Percentiles rank a stretch among this genome's conserved stretches.
phyloP scores from a whole-genome alignment of 2,888 invertebrate species.

The Drosophila acutilabella region DNA sequence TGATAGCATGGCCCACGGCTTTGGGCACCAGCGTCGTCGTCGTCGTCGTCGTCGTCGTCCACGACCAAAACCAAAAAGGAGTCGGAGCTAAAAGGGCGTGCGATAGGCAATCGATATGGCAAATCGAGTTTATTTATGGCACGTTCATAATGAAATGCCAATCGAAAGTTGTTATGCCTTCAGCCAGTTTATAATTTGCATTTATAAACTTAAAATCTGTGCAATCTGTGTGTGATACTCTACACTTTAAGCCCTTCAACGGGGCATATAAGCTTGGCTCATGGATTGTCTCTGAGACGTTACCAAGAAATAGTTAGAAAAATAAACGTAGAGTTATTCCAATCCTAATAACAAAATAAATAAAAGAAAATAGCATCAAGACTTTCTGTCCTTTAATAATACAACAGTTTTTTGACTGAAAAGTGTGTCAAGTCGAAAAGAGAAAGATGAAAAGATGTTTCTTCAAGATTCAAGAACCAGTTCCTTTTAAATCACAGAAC shows the following conservation, averaged over 20 bases:
- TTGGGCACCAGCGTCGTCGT: conserved; percentile 1
- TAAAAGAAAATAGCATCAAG: no score
- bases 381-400: no score
- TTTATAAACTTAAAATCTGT: conserved; percentile 72
- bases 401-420: no score
- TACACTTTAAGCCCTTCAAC: not conserved
- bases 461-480: no score
- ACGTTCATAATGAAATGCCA: conserved; percentile 72
- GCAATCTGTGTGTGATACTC: conserved; percentile 59
- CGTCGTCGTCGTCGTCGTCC: not conserved
- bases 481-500: no score
- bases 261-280: not conserved
- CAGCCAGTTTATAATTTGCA: conserved; percentile 71
- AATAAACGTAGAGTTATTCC: no score
- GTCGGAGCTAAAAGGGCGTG: not conserved
- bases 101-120: conserved; percentile 38
- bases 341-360: no score
- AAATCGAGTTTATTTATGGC: conserved; percentile 75
- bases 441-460: no score
- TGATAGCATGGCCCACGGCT: conserved; percentile 55
- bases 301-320: no score
- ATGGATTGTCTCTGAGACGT: no score
- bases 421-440: no score
- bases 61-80: not conserved
- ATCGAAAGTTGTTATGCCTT: conserved; percentile 69